Conservation (phyloP, 2,113 vertebrate species). For the Cavia aperea region DNA sequence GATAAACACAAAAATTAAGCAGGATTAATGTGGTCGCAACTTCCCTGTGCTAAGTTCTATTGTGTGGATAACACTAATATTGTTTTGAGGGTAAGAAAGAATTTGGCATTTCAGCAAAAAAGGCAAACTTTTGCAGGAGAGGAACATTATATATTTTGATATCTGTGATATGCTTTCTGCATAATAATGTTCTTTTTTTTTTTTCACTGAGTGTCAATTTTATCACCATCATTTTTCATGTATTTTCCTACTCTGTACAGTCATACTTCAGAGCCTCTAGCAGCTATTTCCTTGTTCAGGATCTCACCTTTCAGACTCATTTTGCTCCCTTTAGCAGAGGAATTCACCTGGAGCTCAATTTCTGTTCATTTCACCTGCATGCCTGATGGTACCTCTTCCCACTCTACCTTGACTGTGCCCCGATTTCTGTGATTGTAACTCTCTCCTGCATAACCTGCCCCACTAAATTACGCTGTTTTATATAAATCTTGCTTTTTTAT, state of each 20-base stretch:
- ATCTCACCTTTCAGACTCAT: not conserved
- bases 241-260: not conserved
- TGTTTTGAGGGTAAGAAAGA: not conserved
- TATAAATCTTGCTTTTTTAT: not conserved
- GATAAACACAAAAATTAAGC: not conserved
- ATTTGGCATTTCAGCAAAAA: conserved; percentile 15
- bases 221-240: not conserved
- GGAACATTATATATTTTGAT: not conserved
- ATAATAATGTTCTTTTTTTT: conserved; percentile 11
- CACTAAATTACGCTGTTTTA: not conserved
- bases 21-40: not conserved
- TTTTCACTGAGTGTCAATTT: not conserved
- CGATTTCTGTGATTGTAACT: not conserved
- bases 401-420: not conserved
- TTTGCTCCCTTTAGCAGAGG: not conserved
- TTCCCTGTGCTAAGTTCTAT: conserved; percentile 12
- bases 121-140: not conserved
- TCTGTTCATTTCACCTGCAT: not conserved
- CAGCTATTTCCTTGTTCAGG: not conserved
- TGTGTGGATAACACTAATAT: conserved; percentile 40
- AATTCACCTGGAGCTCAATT: not conserved
- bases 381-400: not conserved
- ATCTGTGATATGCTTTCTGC: not conserved
- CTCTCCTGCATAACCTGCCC: not conserved
- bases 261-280: conserved; percentile 7